Evolutionary conservation across 2,113 vertebrate genomes (phyloP), one percentile per base, ranked within the genome.

Genomic region (Rhinoptilus africanus): DNA sequence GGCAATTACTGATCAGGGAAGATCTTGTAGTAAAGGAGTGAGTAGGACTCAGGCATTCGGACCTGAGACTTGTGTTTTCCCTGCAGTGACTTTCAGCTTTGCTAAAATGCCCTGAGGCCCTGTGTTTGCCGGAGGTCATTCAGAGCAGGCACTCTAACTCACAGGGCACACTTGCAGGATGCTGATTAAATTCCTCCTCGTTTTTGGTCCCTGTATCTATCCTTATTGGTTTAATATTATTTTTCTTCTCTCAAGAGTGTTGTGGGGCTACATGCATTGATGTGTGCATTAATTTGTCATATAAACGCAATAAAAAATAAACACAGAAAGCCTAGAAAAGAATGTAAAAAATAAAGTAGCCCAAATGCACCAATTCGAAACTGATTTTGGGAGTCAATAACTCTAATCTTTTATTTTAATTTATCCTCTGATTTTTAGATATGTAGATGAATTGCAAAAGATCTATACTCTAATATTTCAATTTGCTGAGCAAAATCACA

Each of bases 251-350:
- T 35, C 12, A 32, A 15, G 26, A 56, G 9, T 57, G 14, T 64
- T 28, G 27, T 4, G 5, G 83, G 30, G 18, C 59, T 89, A 48
- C 10, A 21, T 30, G 26, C 10, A 50, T 35, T 68, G 54, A 63
- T 32, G 12, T 0, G 0, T 35, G 7, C 51, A 30, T 20, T 45
- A 30, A 20, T 13, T 53, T 8, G 1, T 50, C 67, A 81, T 32
- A 21, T 6, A 51, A 34, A 18, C 14, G 19, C 57, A 76, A 62
- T 57, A 54, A 89, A 69, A 47, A 9, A 8, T 16, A 74, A 56
- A 45, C 14, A 27, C 9, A 51, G 37, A 78, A 89, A 78, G 11
- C 12, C 17, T 57, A 43, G 32, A 34, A 84, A 86, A 80, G 22
- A 66, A 60, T 11, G 12, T 23, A 67, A 85, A 92, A 92, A 95